A percentile compares a stretch with the other conserved stretches of the same genome.
Conservation (phyloP, 1,140 invertebrate genomes). For the Drosophila gunungcola region DNA sequence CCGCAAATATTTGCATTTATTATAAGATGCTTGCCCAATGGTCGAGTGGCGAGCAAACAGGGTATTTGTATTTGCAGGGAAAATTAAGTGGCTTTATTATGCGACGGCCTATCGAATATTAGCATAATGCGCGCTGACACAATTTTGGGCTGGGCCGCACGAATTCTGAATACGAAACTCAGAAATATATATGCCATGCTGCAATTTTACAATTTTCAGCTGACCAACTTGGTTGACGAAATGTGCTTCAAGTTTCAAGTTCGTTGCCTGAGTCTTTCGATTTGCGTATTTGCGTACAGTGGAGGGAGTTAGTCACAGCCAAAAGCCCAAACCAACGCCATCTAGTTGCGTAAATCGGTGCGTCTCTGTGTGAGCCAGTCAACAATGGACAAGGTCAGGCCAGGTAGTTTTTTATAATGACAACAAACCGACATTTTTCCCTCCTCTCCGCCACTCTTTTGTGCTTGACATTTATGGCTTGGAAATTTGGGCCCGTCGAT, state of each 20-base stretch:
- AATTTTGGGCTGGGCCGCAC: slow-evolving; percentile 38
- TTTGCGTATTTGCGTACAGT: slow-evolving; percentile 76
- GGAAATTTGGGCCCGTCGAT: slow-evolving; percentile 55
- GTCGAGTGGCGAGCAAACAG: slow-evolving; percentile 50
- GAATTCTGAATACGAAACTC: slow-evolving; percentile 66
- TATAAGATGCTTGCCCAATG: slow-evolving; percentile 55
- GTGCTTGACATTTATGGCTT: slow-evolving; percentile 70
- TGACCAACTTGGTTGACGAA: slow-evolving; percentile 51
- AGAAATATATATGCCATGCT: slow-evolving; percentile 47
- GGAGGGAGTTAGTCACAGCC: slow-evolving; percentile 67
- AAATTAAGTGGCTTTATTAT: slow-evolving; percentile 63
- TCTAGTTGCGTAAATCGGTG: slow-evolving; percentile 66
- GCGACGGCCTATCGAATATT: slow-evolving; percentile 66
- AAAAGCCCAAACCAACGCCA: slow-evolving; percentile 30
- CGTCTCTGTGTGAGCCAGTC: slow-evolving; percentile 50
- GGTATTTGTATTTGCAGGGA: slow-evolving; percentile 23
- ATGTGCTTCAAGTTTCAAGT: slow-evolving; percentile 81
- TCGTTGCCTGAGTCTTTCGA: slow-evolving; percentile 79
- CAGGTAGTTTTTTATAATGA: slow-evolving; percentile 79
- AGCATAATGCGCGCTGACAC: slow-evolving; percentile 51
- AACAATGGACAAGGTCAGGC: slow-evolving; percentile 82
- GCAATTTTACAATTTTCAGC: slow-evolving; percentile 39
- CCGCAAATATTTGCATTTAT: slow-evolving; percentile 70
- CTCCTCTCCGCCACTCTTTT: slow-evolving; percentile 33
- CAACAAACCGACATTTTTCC: slow-evolving; percentile 64